Base-by-base conservation (phyloP, 2,888 invertebrate species). In the Drosophila parthenogenetica region DNA sequence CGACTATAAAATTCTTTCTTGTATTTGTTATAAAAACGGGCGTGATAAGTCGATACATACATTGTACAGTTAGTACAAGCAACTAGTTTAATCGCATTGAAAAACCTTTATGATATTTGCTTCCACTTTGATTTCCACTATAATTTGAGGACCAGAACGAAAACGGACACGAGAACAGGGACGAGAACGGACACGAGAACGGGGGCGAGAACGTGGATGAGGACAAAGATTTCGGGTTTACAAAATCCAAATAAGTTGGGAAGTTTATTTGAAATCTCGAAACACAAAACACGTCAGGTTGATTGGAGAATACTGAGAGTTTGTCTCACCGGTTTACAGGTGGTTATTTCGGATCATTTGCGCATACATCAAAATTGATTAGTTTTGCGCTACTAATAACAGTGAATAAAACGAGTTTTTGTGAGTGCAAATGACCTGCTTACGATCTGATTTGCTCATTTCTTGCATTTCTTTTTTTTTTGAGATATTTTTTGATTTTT, bases 281-380 rank as follows among this genome's bases (percentile, higher is more conserved):
- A 29, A 8, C 8, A 29, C 29, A 29, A 29, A 1, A 25, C 25
- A 1, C 25, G 7, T 35, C n/a, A 14, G n/a, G 1, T 8, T 25
- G 14, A 25, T 14, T 11, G 46, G n/a, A 13, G 58, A 40, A 40
- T 29, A 29, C 29, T 25, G 49, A 11, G 40, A 39, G 40, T 49
- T 19, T 49, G 48, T 40, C 40, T 37, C 19, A 29, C 51, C 7
- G 22, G 17, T 37, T 22, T 22, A 2, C 46, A 53, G 22, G 51
- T 17, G 22, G 43, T 64, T 45, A 73, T 73, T 77, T 73, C 8
- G 14, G 37, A 60, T 49, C 67, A 77, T 73, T 73, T 77, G 53
- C 37, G 48, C 40, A 40, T 60, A 25, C 73, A 77, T 77, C 48
- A 75, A 62, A 58, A 14, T 46, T 69, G 72, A 73, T 73, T 50